Base-by-base conservation (phyloP, 2,113 vertebrate species). In the Protomyctophum bolini region DNA sequence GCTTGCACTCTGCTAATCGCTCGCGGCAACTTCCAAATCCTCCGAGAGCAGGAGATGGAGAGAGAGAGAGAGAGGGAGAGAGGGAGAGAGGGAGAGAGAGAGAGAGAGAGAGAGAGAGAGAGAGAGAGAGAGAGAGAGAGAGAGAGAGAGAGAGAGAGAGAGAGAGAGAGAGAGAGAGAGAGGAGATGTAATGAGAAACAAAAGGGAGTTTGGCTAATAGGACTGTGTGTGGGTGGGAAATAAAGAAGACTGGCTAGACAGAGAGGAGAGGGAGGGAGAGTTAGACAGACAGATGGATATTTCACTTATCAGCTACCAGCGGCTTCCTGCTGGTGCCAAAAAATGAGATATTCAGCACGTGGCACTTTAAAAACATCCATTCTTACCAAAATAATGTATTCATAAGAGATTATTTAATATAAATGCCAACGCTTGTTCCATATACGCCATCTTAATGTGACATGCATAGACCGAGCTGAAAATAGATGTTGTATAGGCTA, bases 161-260 rank as follows among this genome's bases (percentile, higher is more conserved):
- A 61, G 70, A 46, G 7, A 41, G 50, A 12, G 10, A 28, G 41
- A 12, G 46, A 6, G 51, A 70, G 28, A 56, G 60, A 74, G 9
- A 10, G 29, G 28, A 45, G 61, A 63, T 48, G 50, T 49, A 72
- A 72, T 60, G 49, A 78, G 51, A 12, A 12, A 41, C 49, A 51
- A 15, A 21, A 12, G 45, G 55, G 29, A 73, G 63, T 76, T 72
- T 64, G 65, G 66, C 9, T 12, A 59, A 81, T 64, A 68, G 33
- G 64, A 73, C 70, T 68, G 59, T 7, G 59, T 7, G 1, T 21
- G 45, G 55, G 68, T 47, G 45, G 50, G 49, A 54, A 57, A 33
- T 66, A 71, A 73, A 33, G 61, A 70, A 73, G 66, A 63, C 58
- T n/a, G 80, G 68, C 63, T 29, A 70, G 76, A 83, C 49, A 41